Evolutionary conservation across 1,140 invertebrate genomes (phyloP), one percentile per base, ranked within the genome.

Genomic region (Heliothis virescens): DNA sequence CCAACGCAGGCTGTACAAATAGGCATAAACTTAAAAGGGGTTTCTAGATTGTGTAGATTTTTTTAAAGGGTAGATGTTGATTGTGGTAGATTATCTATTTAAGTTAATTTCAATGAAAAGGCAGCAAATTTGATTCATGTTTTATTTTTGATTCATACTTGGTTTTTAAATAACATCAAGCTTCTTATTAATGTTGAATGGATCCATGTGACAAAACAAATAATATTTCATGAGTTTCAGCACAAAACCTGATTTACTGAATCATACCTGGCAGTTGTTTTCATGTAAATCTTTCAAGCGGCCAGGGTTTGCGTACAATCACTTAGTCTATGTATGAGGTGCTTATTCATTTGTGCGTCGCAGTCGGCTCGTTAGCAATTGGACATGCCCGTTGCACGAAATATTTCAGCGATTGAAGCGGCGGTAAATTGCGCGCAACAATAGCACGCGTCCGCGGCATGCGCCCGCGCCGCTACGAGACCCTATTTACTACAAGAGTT

Each of bases 381-480:
- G 92, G 93, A 92, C 92, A 94, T 92, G 93, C 85, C 87, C 88
- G 90, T 93, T 93, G 91, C 93, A 91, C 93, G 87, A 94, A 94
- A 94, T 94, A 94, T 94, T 94, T 94, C 90, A 94, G 90, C 93
- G 90, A 93, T 94, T 94, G 92, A 94, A 88, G 89, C 91, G 91
- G 90, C 91, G 90, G 90, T 94, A 94, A 94, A 94, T 94, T 94
- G 93, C 92, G 60, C 78, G 81, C 91, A 91, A 94, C 93, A 94
- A 94, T 94, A 91, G 91, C 84, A 84, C 82, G 85, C 85, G 84
- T 85, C 79, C 74, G 82, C 80, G 75, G 79, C 76, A 79, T 82
- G 78, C 74, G 74, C 85, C 73, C n/a, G 75, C 71, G 50, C 57
- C 74, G 21, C 62, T 26, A 47, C 87, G 73, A 85, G 86, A 84